Evolutionary conservation across 1,140 invertebrate species (phyloP), one percentile per base, ranked within the genome.

Genomic region (Bombus cullumanus): DNA sequence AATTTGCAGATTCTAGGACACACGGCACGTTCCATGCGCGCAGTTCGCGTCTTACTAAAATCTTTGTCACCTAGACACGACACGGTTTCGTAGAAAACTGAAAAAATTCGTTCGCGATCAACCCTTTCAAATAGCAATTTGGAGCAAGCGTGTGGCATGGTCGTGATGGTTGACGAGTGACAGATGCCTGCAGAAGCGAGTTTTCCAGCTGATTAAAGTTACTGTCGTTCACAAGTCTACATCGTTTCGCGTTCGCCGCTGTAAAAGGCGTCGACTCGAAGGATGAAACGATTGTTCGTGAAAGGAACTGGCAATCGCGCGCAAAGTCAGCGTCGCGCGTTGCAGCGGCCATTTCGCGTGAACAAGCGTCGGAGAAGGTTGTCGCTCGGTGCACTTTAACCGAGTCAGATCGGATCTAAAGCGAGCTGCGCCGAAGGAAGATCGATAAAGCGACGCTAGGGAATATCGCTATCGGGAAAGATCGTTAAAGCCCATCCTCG

Each of bases 401-500:
- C 68, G 18, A 3, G 68, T 72, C 28, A 72, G 79, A 81, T 71
- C 47, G 34, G 68, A 81, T 81, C 37, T 57, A 71, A 59, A 57
- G 47, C 68, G 43, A 53, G 34, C 25, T 53, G 2, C 3, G 57
- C 25, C 47, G 37, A 28, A 39, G 66, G 12, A 3, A n/a, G 79
- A 39, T 80, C 78, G 78, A 80, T 80, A n/a, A 18, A 69, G 15
- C 43, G 31, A 31, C 5, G 64, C 68, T 37, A 2, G 34, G 2
- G 18, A 4, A 8, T 31, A 10, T n/a, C 37, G 3, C 12, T 25
- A 37, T 31, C 15, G 34, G 47, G 47, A 22, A 53, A 53, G 47
- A 18, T 53, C 18, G 47, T 53, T 22, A 53, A 53, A 53, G 18
- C 1, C 18, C 47, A 22, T 53, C 6, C 13, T 59, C 41, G 25